phyloP scores from a whole-genome alignment of 2,888 invertebrate genomes.

The Hemicrepidius hirtus region DNA sequence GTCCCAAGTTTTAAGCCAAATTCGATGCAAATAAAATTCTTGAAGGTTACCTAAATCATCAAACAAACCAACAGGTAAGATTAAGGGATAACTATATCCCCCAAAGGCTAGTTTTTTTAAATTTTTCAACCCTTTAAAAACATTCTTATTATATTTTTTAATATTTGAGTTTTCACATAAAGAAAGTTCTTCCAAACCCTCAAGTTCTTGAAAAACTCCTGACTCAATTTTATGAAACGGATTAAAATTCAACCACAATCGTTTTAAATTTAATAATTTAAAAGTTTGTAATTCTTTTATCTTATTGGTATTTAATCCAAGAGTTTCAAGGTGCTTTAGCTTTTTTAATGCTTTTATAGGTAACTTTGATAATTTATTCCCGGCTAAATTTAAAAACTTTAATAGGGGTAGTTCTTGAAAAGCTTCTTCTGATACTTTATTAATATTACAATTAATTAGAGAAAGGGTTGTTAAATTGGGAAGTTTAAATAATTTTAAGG shows the following conservation, averaged over 20 bases:
- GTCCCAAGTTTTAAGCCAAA: not conserved
- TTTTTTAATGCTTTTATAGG: too few species aligned
- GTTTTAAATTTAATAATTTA: not conserved
- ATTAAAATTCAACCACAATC: not conserved
- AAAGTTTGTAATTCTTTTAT: too few species aligned
- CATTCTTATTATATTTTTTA: not conserved
- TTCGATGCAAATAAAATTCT: slow-evolving; percentile 31
- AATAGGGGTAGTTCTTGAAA: too few species aligned
- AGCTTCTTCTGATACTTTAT: too few species aligned
- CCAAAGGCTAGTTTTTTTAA: slow-evolving; percentile 34
- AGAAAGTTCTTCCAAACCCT: slow-evolving; percentile 25
- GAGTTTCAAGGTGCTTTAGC: too few species aligned
- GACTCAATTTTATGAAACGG: not conserved
- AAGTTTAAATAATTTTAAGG: too few species aligned
- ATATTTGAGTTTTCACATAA: slow-evolving; percentile 25
- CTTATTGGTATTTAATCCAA: too few species aligned
- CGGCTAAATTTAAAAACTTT: too few species aligned
- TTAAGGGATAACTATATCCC: slow-evolving; percentile 8
- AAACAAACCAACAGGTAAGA: slow-evolving; percentile 9
- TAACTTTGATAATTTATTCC: too few species aligned
- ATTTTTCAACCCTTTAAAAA: slow-evolving; percentile 27
- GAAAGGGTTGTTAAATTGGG: too few species aligned
- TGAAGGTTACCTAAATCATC: slow-evolving; percentile 21
- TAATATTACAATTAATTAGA: too few species aligned
- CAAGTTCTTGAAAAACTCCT: not conserved